A percentile compares a stretch with the other conserved stretches of the same genome.
Conservation (phyloP, 2,113 vertebrate genomes). For the Helogale parvula region DNA sequence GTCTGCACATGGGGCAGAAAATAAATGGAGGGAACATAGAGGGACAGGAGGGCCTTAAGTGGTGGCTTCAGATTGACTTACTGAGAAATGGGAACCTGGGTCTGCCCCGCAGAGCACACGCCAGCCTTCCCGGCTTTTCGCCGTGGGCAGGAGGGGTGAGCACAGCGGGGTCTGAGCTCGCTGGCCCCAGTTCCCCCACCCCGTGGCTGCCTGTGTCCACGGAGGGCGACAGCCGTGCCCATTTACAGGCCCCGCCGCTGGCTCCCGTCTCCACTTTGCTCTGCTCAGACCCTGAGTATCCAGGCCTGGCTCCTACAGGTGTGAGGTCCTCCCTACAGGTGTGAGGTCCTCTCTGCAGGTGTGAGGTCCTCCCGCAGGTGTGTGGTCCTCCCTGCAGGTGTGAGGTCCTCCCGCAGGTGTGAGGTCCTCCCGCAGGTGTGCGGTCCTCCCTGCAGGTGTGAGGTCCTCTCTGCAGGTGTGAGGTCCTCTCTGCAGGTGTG, state of each 20-base stretch:
- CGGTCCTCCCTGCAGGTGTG: no score
- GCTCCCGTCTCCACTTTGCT: rapidly evolving
- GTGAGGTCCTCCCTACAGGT: not conserved
- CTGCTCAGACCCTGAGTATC: rapidly evolving
- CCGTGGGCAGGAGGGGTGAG: rapidly evolving
- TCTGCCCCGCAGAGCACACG: no score
- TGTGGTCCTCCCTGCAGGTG: not conserved
- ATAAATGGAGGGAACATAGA: not conserved
- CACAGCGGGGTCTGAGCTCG: rapidly evolving
- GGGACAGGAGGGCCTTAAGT: not conserved
- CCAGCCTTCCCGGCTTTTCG: rapidly evolving
- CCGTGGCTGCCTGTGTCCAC: rapidly evolving
- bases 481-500: no score
- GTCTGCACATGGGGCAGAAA: not conserved
- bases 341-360: no score
- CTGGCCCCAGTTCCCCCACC: no score
- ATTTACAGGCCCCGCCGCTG: not conserved
- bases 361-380: no score
- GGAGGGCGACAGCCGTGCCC: rapidly evolving
- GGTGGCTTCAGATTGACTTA: rapidly evolving
- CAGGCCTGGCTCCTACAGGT: not conserved
- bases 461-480: not conserved
- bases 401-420: no score
- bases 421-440: not conserved
- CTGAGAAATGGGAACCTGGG: rapidly evolving